These are phyloP conservation scores for Thymelicus acteon DNA, from an alignment of 2,888 invertebrate genomes.

Conservation along the genomic window DNA sequence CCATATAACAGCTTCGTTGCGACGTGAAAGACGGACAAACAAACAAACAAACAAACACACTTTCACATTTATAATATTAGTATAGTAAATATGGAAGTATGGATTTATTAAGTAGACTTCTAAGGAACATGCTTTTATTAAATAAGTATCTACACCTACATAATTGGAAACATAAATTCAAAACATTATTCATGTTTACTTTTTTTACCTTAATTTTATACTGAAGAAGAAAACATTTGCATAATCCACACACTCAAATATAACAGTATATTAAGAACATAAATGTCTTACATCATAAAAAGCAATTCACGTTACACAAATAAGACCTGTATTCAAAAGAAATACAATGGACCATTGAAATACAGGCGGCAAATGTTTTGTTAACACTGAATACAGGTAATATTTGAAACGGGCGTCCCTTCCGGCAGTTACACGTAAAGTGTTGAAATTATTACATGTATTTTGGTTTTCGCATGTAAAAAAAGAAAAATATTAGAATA, in stretches of 20 bases:
- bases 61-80: no score
- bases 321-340: background rate
- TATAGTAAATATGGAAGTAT: no score
- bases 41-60: no score
- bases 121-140: no score
- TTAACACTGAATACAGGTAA: conserved; percentile 8
- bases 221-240: background rate
- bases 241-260: background rate
- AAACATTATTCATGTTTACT: no score
- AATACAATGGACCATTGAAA: conserved; percentile 19
- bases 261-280: background rate
- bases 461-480: conserved; percentile 14
- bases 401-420: conserved; percentile 25
- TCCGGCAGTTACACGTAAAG: conserved; percentile 24
- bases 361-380: conserved; percentile 10
- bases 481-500: background rate
- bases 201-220: background rate
- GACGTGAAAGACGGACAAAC: no score
- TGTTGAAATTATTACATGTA: conserved; percentile 27
- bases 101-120: no score
- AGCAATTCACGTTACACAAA: background rate
- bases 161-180: no score
- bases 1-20: no score
- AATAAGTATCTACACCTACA: no score
- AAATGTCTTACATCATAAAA: conserved; percentile 7